Percentiles rank a stretch among this genome's conserved stretches.
Evolutionary conservation across 2,113 vertebrate genomes (phyloP).

Genomic region (Eublepharis macularius): DNA sequence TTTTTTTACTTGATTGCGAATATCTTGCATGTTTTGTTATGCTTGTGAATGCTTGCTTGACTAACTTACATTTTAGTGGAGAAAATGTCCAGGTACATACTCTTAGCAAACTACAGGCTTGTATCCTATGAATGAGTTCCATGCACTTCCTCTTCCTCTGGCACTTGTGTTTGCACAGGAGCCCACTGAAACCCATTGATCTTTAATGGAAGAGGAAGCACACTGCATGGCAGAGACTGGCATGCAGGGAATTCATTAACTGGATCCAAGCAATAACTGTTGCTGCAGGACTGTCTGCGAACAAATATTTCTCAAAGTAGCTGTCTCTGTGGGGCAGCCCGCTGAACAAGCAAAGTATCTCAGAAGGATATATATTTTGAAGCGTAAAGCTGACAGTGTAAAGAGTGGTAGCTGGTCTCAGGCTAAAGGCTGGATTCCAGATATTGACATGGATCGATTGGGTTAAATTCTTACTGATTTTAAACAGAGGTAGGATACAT

Average conservation of each 20-base stretch:
- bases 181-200: too few species aligned
- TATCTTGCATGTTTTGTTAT: background rate
- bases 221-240: too few species aligned
- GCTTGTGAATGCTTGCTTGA: background rate
- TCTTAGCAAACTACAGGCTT: background rate
- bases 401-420: background rate
- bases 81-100: background rate
- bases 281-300: background rate
- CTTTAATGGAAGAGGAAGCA: too few species aligned
- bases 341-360: background rate
- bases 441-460: too few species aligned
- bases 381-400: background rate
- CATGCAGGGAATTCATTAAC: too few species aligned
- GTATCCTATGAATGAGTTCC: too few species aligned
- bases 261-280: background rate
- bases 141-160: too few species aligned
- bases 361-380: background rate
- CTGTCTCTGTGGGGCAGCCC: background rate
- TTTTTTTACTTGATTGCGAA: constrained; percentile 1
- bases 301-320: background rate
- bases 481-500: background rate
- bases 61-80: background rate
- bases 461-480: background rate
- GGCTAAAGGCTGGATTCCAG: background rate
- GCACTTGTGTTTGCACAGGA: too few species aligned